A percentile compares a stretch with the other conserved stretches of the same genome.
Conservation (phyloP, 2,888 invertebrate species). For the Eumerus sabulonum region DNA sequence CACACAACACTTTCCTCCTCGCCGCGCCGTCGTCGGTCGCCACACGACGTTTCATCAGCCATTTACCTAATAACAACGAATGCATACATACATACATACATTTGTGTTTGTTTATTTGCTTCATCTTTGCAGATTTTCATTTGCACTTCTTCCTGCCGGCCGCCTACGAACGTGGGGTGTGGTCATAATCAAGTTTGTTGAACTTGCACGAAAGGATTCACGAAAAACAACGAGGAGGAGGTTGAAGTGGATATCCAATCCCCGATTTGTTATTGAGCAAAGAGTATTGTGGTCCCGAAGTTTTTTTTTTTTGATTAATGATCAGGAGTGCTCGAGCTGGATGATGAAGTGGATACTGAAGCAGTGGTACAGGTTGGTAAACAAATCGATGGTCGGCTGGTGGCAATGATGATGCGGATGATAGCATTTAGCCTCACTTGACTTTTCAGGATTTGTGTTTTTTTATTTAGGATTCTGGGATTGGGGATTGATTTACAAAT, state of each 20-base stretch:
- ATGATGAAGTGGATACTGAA: constrained; percentile 52
- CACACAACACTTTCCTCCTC: constrained; percentile 5
- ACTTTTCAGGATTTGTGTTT: neutral
- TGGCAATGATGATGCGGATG: constrained; percentile 6
- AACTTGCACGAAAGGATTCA: constrained; percentile 19
- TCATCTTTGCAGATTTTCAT: constrained; percentile 40
- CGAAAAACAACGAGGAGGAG: neutral
- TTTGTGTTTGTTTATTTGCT: no score
- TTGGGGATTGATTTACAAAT: no score
- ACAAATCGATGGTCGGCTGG: constrained; percentile 16
- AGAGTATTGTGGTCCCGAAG: constrained; percentile 1
- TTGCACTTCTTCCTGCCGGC: constrained; percentile 10
- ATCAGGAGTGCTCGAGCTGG: constrained; percentile 25
- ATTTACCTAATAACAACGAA: constrained; percentile 19
- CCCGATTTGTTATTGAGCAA: constrained; percentile 20
- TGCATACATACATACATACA: constrained; percentile 11
- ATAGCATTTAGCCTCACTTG: neutral
- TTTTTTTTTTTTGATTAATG: constrained; percentile 56
- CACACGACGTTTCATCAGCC: neutral
- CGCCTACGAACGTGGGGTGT: constrained; percentile 8
- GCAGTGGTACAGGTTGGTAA: constrained; percentile 43
- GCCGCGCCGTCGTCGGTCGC: no score
- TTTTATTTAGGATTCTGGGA: no score
- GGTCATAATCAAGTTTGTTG: constrained; percentile 51
- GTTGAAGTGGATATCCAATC: constrained; percentile 28